A percentile compares a stretch with the other conserved stretches of the same genome.
phyloP scores from a whole-genome alignment of 2,888 invertebrate species.

The Tipula helvola region DNA sequence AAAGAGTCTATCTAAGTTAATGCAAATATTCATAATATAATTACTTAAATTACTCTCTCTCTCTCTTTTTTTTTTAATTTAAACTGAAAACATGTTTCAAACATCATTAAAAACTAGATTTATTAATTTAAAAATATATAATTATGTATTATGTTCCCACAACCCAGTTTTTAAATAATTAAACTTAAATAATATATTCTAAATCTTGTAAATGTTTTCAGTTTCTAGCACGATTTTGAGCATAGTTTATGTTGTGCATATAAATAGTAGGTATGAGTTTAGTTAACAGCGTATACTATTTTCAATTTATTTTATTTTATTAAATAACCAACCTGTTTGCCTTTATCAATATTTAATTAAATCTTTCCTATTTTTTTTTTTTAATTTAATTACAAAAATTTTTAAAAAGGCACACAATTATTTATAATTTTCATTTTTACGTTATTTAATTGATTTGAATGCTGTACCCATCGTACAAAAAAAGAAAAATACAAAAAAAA shows the following conservation, averaged over 20 bases:
- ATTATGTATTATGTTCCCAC: slow-evolving; percentile 9
- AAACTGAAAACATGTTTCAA: neutral
- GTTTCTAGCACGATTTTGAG: neutral
- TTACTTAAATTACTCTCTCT: neutral
- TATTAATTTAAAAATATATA: neutral
- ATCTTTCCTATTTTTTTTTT: neutral
- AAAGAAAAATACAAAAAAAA: neutral
- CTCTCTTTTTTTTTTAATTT: neutral
- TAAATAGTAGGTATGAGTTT: slow-evolving; percentile 4
- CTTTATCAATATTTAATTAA: neutral
- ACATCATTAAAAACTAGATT: neutral
- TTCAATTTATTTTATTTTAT: neutral
- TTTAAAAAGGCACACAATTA: neutral
- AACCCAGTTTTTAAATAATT: slow-evolving; percentile 8
- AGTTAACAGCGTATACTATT: slow-evolving; percentile 1
- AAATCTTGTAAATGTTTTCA: slow-evolving; percentile 4
- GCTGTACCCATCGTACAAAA: neutral
- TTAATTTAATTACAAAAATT: neutral
- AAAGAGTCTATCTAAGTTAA: neutral
- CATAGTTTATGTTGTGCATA: slow-evolving; percentile 1
- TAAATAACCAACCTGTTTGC: slow-evolving; percentile 1
- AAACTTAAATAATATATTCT: neutral
- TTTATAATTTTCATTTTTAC: neutral
- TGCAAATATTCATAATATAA: neutral
- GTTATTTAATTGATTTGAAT: neutral